Evolutionary conservation across 2,888 invertebrate genomes (phyloP).

Genomic region (Pseudoips prasinana): DNA sequence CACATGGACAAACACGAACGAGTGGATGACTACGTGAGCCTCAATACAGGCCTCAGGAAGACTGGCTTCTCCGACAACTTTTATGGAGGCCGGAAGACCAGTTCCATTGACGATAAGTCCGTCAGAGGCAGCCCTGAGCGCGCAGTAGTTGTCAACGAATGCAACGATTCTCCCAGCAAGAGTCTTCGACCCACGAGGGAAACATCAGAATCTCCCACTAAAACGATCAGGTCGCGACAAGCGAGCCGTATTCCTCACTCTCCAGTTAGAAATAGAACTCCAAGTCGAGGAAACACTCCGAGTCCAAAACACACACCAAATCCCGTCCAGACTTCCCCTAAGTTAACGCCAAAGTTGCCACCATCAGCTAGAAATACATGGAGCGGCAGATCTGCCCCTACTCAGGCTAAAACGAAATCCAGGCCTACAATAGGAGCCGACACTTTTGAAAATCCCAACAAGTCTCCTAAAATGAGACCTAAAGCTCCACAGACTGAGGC

Average conservation of each 20-base stretch:
- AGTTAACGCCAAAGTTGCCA: conserved; percentile 64
- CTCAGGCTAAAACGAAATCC: conserved; percentile 60
- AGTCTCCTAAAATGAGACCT: conserved; percentile 82
- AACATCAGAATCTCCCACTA: conserved; percentile 59
- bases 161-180: conserved; percentile 69
- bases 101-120: conserved; percentile 63
- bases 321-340: conserved; percentile 67
- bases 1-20: conserved; percentile 63
- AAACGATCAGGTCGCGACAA: conserved; percentile 65
- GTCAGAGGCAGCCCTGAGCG: conserved; percentile 70
- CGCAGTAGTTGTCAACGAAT: conserved; percentile 52
- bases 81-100: conserved; percentile 77
- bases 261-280: conserved; percentile 60
- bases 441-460: conserved; percentile 78
- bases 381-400: conserved; percentile 84
- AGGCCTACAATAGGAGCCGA: conserved; percentile 67
- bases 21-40: conserved; percentile 83
- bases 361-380: conserved; percentile 85
- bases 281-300: conserved; percentile 69
- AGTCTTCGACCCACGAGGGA: conserved; percentile 67
- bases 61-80: conserved; percentile 85
- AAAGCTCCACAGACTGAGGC: conserved; percentile 60
- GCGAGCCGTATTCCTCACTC: conserved; percentile 74
- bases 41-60: conserved; percentile 86
- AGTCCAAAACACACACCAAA: conserved; percentile 65